Base-by-base conservation (phyloP, 2,113 vertebrate genomes). In the Polyodon spathula region DNA sequence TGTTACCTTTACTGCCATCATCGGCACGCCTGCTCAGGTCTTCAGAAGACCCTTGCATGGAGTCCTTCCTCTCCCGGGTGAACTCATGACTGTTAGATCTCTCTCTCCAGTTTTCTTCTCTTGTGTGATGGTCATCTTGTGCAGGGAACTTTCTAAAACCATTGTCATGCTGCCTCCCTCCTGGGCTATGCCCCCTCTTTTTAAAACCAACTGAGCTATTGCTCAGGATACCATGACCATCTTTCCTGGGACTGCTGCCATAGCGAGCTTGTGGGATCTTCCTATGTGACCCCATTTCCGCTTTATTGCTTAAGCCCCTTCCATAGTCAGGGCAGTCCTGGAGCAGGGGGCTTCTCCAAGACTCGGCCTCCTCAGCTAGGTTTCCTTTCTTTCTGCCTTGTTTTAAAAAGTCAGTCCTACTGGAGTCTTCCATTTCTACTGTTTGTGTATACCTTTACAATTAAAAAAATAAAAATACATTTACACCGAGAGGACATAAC, bases 351-450 rank as follows among this genome's bases (percentile, higher is more conserved):
- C 38, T 71, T 73, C 78, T 85, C 84, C 84, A 86, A 53, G 69
- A 76, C 62, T 92, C 87, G 2, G 66, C 39, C 15, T 89, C 88
- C 41, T 86, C 85, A 72, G 72, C 58, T 7, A 71, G 11, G 66
- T 66, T 40, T 57, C 80, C 86, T 38, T 73, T 76, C 9, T 88
- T 85, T 73, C 82, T 83, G 67, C 66, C 69, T 62, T 81, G 82
- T 74, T 85, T 92, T 16, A 73, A 66, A 77, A 86, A 76, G 66
- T 68, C 82, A 67, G 82, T 59, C 76, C 88, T 90, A 71, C 79
- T 72, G 16, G 81, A 71, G 73, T 94, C 90, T 74, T 86, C 92
- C 92, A 96, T 95, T 60, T 50, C 83, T 81, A 69, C 57, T 70
- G 27, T 27, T 27, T 27, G 27, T 27, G 27, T 27, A 27, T 27